A percentile compares a stretch with the other conserved stretches of the same genome.
phyloP scores from a whole-genome alignment of 2,113 vertebrate species.

The Damaliscus lunatus region DNA sequence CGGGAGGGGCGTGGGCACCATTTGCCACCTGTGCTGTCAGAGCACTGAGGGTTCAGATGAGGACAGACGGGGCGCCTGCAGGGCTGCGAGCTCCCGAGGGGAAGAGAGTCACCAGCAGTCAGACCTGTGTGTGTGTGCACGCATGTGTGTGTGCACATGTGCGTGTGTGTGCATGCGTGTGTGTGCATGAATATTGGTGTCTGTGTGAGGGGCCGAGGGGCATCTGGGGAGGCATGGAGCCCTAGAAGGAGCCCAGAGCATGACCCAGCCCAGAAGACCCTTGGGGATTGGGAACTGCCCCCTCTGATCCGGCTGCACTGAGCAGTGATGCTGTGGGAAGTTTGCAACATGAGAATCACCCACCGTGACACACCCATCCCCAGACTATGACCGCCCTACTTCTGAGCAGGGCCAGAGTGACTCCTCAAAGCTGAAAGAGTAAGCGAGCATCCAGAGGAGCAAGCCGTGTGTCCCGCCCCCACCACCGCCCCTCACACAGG shows the following conservation, averaged over 20 bases:
- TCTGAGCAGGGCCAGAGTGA: background rate
- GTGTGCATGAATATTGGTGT: rapidly evolving
- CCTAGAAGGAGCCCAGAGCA: background rate
- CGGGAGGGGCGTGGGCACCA: rapidly evolving
- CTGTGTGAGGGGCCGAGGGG: rapidly evolving
- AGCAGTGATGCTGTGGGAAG: background rate
- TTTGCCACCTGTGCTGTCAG: background rate
- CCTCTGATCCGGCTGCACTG: background rate
- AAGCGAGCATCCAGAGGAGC: background rate
- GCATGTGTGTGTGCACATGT: rapidly evolving
- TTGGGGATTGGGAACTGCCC: background rate
- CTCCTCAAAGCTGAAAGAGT: background rate
- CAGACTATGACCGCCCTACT: rapidly evolving
- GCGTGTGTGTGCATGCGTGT: rapidly evolving
- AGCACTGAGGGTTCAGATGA: background rate
- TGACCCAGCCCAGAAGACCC: background rate
- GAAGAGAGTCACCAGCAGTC: background rate
- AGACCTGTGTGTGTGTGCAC: background rate
- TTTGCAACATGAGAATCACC: background rate
- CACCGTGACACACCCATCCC: rapidly evolving
- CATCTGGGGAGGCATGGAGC: background rate
- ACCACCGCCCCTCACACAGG: rapidly evolving
- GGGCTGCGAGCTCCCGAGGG: background rate
- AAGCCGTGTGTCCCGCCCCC: background rate
- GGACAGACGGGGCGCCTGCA: background rate